Conservation (phyloP, 2,797 vertebrate genomes). For the Platyrinchus mystaceus region DNA sequence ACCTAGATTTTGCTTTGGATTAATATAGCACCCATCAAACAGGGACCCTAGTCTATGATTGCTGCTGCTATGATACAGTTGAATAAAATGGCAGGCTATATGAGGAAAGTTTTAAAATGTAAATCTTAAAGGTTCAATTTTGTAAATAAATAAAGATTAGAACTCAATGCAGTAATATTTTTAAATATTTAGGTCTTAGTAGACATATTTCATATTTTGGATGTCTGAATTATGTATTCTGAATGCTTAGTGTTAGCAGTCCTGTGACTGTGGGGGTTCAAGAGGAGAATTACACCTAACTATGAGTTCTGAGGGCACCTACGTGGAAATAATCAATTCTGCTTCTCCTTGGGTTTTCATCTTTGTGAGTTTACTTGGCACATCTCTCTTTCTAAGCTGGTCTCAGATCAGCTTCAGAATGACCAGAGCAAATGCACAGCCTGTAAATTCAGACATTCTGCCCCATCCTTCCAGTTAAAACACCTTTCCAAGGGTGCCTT, state of each 20-base stretch:
- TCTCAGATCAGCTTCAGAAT: not conserved
- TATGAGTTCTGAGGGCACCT: not conserved
- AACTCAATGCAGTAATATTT: not conserved
- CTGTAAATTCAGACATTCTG: not conserved
- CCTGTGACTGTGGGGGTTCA: not conserved
- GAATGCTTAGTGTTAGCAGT: not conserved
- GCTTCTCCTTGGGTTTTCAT: not conserved
- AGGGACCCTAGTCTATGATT: not conserved
- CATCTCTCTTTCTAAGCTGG: not conserved
- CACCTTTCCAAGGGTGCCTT: not conserved
- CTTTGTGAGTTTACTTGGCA: not conserved
- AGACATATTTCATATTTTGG: not conserved
- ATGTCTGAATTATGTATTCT: not conserved
- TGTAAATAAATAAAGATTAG: not conserved
- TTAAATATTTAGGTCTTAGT: not conserved
- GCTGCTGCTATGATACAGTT: not conserved
- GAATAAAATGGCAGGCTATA: not conserved
- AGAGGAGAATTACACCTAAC: not conserved
- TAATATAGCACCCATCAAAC: not conserved
- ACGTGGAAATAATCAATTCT: not conserved
- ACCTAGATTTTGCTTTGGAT: not conserved
- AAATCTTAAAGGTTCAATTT: not conserved
- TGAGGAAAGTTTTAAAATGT: not conserved
- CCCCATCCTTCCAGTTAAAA: not conserved
- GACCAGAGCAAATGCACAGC: not conserved